These are phyloP conservation scores for Mythimna albipuncta DNA, from an alignment of 2,888 invertebrate species.

Conservation along the genomic window DNA sequence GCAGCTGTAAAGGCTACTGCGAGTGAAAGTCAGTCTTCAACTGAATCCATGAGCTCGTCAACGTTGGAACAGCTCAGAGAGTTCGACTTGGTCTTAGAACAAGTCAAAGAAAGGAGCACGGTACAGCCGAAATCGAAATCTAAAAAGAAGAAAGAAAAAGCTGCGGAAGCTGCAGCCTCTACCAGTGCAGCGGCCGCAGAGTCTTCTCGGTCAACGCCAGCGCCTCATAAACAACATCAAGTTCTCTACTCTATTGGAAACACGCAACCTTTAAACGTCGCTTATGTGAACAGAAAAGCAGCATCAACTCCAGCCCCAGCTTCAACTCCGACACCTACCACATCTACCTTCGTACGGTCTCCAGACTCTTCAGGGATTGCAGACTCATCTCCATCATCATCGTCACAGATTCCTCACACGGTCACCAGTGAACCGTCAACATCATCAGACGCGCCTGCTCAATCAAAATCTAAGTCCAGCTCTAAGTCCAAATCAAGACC, in stretches of 20 bases:
- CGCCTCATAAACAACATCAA: slow-evolving; percentile 79
- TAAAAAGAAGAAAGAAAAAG: slow-evolving; percentile 72
- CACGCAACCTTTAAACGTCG: slow-evolving; percentile 81
- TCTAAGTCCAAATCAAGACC: slow-evolving; percentile 89
- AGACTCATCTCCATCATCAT: slow-evolving; percentile 80
- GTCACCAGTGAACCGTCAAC: slow-evolving; percentile 77
- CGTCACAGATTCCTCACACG: slow-evolving; percentile 79
- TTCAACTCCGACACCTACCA: slow-evolving; percentile 75
- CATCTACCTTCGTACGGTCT: slow-evolving; percentile 81
- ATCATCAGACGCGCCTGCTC: slow-evolving; percentile 68
- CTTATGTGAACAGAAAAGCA: slow-evolving; percentile 85
- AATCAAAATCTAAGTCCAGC: slow-evolving; percentile 77
- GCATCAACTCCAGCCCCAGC: slow-evolving; percentile 72
- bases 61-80: slow-evolving; percentile 95
- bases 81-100: slow-evolving; percentile 95
- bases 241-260: slow-evolving; percentile 84
- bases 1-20: slow-evolving; percentile 75
- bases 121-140: slow-evolving; percentile 87
- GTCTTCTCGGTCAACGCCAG: slow-evolving; percentile 60
- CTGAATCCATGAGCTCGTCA: slow-evolving; percentile 93
- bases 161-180: slow-evolving; percentile 72
- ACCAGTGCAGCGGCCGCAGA: slow-evolving; percentile 69
- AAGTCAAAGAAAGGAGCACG: slow-evolving; percentile 94
- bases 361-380: slow-evolving; percentile 84
- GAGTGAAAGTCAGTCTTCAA: slow-evolving; percentile 79